Evolutionary conservation across 2,888 invertebrate genomes (phyloP).

Genomic region (Mechanitis messenoides): DNA sequence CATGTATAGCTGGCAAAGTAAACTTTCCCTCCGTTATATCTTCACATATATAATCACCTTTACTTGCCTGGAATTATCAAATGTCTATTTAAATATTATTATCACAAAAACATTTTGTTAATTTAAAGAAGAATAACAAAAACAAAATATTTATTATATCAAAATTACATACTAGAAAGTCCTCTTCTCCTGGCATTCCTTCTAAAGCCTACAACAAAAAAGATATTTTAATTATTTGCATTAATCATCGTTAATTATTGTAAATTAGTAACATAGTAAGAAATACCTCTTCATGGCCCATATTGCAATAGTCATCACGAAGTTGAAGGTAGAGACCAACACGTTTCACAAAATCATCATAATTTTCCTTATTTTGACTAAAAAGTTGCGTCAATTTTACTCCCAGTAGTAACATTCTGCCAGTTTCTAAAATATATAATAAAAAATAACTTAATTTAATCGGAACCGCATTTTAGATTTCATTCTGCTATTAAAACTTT

Average conservation of each 20-base stretch:
- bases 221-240: background rate
- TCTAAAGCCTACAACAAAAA: background rate
- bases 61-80: constrained; percentile 43
- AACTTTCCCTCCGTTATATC: constrained; percentile 96
- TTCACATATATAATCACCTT: constrained; percentile 90
- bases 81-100: too few relatives aligned
- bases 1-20: constrained; percentile 93
- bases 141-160: background rate
- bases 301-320: constrained; percentile 25
- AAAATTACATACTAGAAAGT: background rate
- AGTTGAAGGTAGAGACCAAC: constrained; percentile 22
- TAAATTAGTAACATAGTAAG: background rate
- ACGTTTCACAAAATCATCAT: constrained; percentile 4
- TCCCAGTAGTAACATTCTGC: constrained; percentile 13
- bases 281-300: constrained; percentile 22
- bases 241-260: too few relatives aligned
- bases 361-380: constrained; percentile 20
- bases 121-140: background rate
- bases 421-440: constrained; percentile 21
- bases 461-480: background rate
- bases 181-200: constrained; percentile 5
- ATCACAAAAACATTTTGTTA: background rate
- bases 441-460: too few relatives aligned
- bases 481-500: background rate
- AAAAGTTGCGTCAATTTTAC: constrained; percentile 20